Evolutionary conservation across 1,140 invertebrate genomes (phyloP).

Genomic region (Parapsyche elsis): DNA sequence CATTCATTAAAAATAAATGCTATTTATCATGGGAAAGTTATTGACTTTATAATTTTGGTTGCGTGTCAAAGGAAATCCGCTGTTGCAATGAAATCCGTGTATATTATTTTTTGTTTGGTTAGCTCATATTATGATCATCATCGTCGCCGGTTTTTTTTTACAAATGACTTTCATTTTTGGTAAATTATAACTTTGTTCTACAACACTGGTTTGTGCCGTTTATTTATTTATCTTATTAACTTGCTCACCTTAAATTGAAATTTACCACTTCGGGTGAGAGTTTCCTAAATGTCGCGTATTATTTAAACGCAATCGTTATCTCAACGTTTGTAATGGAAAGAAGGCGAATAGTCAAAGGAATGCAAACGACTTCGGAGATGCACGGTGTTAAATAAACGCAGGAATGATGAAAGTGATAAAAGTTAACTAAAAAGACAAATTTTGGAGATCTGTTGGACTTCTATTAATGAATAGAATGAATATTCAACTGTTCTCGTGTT

Average conservation of each 20-base stretch:
- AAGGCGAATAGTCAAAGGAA: not conserved
- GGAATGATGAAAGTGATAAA: not conserved
- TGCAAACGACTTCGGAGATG: constrained; percentile 14
- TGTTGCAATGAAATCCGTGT: constrained; percentile 22
- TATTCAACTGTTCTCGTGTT: constrained; percentile 22
- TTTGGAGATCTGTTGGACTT: constrained; percentile 7
- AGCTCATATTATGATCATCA: not conserved
- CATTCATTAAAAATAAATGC: no score
- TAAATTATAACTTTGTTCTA: not conserved
- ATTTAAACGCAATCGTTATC: not conserved
- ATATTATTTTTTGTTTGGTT: not conserved
- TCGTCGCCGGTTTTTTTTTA: not conserved
- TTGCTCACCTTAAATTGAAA: no score
- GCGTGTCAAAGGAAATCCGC: constrained; percentile 31
- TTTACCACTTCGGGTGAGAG: no score
- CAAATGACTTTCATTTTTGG: not conserved
- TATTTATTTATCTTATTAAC: no score
- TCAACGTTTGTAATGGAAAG: not conserved
- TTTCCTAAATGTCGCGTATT: no score
- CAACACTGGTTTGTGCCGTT: not conserved
- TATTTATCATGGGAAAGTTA: no score
- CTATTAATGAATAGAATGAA: constrained; percentile 4
- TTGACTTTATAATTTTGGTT: not conserved
- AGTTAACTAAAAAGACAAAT: constrained; percentile 27
- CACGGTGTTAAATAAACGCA: constrained; percentile 7